phyloP scores from a whole-genome alignment of 2,113 vertebrate genomes.

The Strix aluco region DNA sequence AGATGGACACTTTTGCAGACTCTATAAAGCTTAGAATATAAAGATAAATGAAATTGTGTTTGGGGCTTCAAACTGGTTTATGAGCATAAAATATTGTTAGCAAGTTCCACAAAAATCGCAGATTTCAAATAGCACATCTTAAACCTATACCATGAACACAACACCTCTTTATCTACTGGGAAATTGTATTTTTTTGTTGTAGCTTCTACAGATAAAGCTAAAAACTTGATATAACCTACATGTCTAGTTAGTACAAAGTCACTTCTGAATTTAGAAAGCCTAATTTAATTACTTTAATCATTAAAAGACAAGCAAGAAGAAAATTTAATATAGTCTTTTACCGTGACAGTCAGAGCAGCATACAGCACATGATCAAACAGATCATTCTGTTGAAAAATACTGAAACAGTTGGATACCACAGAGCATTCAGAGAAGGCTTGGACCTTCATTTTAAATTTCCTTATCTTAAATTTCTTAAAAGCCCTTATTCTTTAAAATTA shows the following conservation, averaged over 20 bases:
- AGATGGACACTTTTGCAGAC: constrained; percentile 84
- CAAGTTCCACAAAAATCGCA: constrained; percentile 14
- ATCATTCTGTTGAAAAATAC: background rate
- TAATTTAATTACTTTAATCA: background rate
- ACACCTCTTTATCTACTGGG: background rate
- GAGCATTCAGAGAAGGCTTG: background rate
- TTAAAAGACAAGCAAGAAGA: background rate
- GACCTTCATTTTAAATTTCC: background rate
- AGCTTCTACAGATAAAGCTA: background rate
- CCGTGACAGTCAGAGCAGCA: background rate
- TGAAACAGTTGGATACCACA: background rate
- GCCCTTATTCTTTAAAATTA: background rate
- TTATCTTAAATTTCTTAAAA: background rate
- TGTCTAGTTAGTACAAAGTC: background rate
- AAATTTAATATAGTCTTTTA: background rate
- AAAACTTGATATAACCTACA: background rate
- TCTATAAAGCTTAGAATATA: constrained; percentile 76
- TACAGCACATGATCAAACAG: background rate
- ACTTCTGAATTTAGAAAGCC: background rate
- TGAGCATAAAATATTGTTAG: constrained; percentile 65
- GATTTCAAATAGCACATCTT: background rate
- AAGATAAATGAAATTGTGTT: constrained; percentile 79
- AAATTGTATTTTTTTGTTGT: background rate
- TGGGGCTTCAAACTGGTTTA: constrained; percentile 64
- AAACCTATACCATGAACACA: background rate